A percentile compares a stretch with the other conserved stretches of the same genome.
Evolutionary conservation across 2,797 vertebrate species (phyloP).

Genomic region (Melanotaenia pygmaea): DNA sequence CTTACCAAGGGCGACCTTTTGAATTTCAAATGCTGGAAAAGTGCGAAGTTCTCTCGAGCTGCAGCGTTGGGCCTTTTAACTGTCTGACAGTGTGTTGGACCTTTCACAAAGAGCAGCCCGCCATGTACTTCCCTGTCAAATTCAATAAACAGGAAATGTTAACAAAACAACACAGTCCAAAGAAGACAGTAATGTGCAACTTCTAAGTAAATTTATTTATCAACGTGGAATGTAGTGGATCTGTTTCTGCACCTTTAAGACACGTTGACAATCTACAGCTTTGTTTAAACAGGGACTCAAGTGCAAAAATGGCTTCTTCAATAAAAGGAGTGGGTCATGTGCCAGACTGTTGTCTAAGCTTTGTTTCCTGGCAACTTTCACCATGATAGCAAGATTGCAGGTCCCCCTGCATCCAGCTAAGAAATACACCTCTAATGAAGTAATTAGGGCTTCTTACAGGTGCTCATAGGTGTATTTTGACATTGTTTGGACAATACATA

Average conservation of each 20-base stretch:
- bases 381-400: background rate
- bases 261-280: background rate
- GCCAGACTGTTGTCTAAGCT: background rate
- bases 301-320: background rate
- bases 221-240: background rate
- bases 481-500: background rate
- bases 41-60: constrained; percentile 64
- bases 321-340: background rate
- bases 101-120: constrained; percentile 81
- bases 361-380: background rate
- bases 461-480: background rate
- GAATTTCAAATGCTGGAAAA: constrained; percentile 41
- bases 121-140: constrained; percentile 85
- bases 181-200: background rate
- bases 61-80: background rate
- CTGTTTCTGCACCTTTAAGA: background rate
- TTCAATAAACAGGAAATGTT: background rate
- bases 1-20: background rate
- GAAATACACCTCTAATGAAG: background rate
- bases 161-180: background rate
- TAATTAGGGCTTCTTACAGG: background rate
- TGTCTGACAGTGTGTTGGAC: background rate
- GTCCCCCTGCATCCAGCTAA: background rate
- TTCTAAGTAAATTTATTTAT: background rate
- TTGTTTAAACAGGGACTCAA: background rate